Conservation (phyloP, 2,888 invertebrate genomes). For the Allolobophora icterica region DNA sequence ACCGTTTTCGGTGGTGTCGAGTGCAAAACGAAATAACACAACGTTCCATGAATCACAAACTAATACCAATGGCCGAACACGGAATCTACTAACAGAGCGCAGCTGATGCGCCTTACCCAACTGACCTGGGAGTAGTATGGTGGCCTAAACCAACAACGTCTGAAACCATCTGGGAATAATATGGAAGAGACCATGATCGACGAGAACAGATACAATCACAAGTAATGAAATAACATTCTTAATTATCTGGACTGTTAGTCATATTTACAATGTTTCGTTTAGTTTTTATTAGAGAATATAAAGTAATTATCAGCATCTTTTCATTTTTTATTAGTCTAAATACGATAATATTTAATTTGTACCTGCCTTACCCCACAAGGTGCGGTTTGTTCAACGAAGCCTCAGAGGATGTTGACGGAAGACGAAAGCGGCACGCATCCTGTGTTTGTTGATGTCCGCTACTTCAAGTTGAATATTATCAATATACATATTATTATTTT, state of each 20-base stretch:
- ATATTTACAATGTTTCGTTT: background rate
- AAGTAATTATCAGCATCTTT: background rate
- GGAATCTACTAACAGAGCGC: background rate
- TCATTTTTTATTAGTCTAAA: background rate
- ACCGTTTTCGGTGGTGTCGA: background rate
- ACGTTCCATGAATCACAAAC: background rate
- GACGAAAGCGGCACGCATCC: background rate
- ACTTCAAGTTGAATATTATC: background rate
- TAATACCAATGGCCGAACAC: constrained; percentile 1
- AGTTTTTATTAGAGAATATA: background rate
- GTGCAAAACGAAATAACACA: background rate
- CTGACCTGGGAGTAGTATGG: background rate
- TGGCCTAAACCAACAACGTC: background rate
- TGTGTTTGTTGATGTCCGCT: background rate
- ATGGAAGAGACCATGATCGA: constrained; percentile 1
- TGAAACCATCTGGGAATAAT: constrained; percentile 1
- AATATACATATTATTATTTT: background rate
- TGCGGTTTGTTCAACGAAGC: background rate
- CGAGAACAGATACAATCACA: background rate
- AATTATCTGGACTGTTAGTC: background rate
- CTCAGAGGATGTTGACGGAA: background rate
- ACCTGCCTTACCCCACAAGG: background rate
- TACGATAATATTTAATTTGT: background rate
- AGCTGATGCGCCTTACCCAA: constrained; percentile 2
- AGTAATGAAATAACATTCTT: background rate